Base-by-base conservation (phyloP, 2,797 vertebrate genomes). In the Tarsius wallacei region DNA sequence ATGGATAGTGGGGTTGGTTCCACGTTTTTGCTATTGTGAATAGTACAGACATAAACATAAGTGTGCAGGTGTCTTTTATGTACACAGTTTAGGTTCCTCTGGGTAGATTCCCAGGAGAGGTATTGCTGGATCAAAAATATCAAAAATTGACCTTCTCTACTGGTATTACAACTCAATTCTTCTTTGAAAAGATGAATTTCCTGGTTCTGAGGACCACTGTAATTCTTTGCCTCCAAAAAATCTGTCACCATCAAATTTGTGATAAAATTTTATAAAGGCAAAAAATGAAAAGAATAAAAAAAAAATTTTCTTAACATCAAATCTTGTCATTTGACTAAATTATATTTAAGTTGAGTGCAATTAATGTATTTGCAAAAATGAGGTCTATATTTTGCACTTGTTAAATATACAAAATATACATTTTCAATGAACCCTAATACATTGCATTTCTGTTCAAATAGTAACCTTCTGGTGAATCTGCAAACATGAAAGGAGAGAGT, bases 401-500 rank as follows among this genome's bases (percentile, higher is more conserved):
- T 5, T 24, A 61, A 80, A 51, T 61, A 24, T 84, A 10, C 5
- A 86, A 68, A 81, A 4, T 77, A 55, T 33, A 24, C 55, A 16
- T 63, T 83, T 77, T 90, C 5, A 31, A 31, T 61, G 15, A 76
- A 71, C 2, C 71, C 42, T 71, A 26, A 71, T 81, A 82, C 61
- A 64, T 71, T 76, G 86, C 13, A 71, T 0, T 5, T 93, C n/a
- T 51, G 0, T 14, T 91, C 14, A 15, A 76, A 53, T 55, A 81
- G 0, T 22, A 88, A 76, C 10, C 2, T 81, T 19, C 0, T 66
- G 55, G 1, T 82, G 4, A 76, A 59, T 95, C 19, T 80, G 4
- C 47, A 87, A 94, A 94, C 14, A 91, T 64, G 36, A 86, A 86
- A 57, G 74, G 7, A 68, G 15, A 53, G 89, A 70, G 12, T 64